phyloP scores from a whole-genome alignment of 2,888 invertebrate species.

The Hypsopygia costalis region DNA sequence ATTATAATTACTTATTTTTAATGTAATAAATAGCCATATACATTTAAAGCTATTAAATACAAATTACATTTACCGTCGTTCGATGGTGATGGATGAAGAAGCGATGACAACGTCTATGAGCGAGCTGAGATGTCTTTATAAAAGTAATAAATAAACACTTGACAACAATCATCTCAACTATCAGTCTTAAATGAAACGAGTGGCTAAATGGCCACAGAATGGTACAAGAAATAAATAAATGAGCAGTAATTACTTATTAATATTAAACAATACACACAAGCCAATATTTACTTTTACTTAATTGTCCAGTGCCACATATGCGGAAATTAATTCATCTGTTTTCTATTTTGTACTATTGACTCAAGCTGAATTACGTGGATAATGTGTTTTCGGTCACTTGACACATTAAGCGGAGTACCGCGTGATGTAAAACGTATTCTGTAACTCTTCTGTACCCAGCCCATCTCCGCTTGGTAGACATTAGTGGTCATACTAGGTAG shows the following conservation, averaged over 20 bases:
- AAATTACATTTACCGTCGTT: background rate
- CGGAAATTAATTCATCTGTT: too few relatives aligned
- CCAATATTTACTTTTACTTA: background rate
- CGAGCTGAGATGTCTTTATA: conserved; percentile 31
- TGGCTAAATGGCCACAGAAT: conserved; percentile 35
- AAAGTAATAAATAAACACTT: conserved; percentile 40
- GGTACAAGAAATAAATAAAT: conserved; percentile 23
- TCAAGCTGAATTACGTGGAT: too few relatives aligned
- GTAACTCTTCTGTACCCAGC: too few relatives aligned
- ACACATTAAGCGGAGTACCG: too few relatives aligned
- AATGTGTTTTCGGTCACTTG: too few relatives aligned
- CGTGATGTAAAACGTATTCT: too few relatives aligned
- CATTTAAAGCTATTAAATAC: conserved; percentile 3
- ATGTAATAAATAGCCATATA: conserved; percentile 7
- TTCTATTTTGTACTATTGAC: too few relatives aligned
- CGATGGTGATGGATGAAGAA: background rate
- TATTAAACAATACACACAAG: conserved; percentile 8
- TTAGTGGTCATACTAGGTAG: too few relatives aligned
- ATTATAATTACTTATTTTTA: conserved; percentile 2
- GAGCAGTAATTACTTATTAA: conserved; percentile 28
- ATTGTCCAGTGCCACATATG: too few relatives aligned
- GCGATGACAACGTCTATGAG: conserved; percentile 11
- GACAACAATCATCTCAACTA: conserved; percentile 40
- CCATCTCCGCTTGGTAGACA: too few relatives aligned
- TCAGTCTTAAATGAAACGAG: conserved; percentile 68